Conservation (phyloP, 2,113 vertebrate genomes). For the Microcebus murinus region DNA sequence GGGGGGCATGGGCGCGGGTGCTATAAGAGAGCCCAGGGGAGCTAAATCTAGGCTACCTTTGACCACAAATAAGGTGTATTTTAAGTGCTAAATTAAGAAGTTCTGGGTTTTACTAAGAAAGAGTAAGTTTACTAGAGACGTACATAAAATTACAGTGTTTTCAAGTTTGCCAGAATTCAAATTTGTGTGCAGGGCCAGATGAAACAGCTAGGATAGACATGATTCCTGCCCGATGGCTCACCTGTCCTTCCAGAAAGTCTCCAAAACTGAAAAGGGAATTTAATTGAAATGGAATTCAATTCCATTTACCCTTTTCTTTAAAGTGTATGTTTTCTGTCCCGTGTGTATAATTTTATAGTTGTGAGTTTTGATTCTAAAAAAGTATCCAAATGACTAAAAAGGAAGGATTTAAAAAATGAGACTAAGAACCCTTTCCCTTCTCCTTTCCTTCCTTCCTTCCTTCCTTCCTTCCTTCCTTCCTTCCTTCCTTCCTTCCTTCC, state of each 20-base stretch:
- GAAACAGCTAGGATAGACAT: not conserved
- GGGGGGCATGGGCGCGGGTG: too few species aligned
- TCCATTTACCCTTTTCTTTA: not conserved
- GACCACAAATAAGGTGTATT: not conserved
- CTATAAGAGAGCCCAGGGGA: not conserved
- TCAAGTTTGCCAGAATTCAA: not conserved
- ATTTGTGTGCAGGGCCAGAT: not conserved
- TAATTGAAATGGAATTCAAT: not conserved
- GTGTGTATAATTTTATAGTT: not conserved
- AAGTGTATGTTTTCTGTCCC: not conserved
- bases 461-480: too few species aligned
- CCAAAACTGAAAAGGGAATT: not conserved
- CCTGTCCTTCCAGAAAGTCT: not conserved
- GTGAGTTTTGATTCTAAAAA: not conserved
- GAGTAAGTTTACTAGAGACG: not conserved
- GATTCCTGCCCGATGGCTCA: not conserved
- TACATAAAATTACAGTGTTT: not conserved
- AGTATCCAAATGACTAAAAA: not conserved
- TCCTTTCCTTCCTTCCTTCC: too few species aligned
- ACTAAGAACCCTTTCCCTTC: too few species aligned
- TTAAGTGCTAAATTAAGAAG: not conserved
- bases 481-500: accelerated
- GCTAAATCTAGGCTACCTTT: not conserved
- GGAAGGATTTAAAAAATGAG: not conserved
- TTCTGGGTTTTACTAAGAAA: not conserved